These are phyloP conservation scores for Sphenodon punctatus DNA, from an alignment of 2,797 vertebrate genomes.

Conservation along the genomic window DNA sequence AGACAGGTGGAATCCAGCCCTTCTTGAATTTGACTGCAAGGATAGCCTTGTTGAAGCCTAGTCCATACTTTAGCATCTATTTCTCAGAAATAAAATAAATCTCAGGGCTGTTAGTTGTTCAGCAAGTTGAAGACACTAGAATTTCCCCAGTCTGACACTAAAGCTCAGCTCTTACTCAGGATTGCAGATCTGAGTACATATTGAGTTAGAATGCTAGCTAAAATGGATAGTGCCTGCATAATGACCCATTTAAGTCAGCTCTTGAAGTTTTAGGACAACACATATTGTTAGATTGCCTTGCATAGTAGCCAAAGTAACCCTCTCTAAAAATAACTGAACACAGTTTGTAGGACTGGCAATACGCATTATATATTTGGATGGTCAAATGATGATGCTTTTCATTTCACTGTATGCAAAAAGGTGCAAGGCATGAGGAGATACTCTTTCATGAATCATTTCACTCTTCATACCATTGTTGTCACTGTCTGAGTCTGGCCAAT, in stretches of 20 bases:
- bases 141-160: background rate
- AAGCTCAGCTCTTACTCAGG: background rate
- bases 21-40: background rate
- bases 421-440: background rate
- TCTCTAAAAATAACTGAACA: too few relatives aligned
- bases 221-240: background rate
- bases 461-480: background rate
- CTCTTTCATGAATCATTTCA: background rate
- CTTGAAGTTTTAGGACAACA: background rate
- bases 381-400: background rate
- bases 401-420: background rate
- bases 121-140: background rate
- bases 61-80: background rate
- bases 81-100: background rate
- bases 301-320: background rate
- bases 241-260: background rate
- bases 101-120: background rate
- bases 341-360: background rate
- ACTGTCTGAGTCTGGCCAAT: constrained; percentile 73
- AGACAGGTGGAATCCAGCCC: background rate
- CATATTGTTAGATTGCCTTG: background rate
- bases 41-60: background rate
- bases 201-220: background rate
- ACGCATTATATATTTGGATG: background rate
- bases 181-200: background rate